A percentile compares a stretch with the other conserved stretches of the same genome.
Evolutionary conservation across 2,113 vertebrate genomes (phyloP).

Genomic region (Poeciliopsis turrubarensis): DNA sequence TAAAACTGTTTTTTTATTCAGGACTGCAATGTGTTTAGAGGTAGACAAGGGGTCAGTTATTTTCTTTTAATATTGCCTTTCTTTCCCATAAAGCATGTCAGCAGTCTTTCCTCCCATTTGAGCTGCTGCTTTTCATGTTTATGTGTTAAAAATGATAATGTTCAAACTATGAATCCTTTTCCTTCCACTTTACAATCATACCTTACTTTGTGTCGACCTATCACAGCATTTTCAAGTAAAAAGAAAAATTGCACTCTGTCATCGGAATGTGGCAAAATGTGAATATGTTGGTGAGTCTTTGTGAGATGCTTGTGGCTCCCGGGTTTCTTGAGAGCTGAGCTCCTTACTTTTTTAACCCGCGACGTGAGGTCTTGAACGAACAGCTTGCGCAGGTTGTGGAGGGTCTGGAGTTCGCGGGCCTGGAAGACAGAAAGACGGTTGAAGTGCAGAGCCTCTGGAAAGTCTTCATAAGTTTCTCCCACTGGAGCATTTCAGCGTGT

Average conservation of each 20-base stretch:
- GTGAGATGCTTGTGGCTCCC: background rate
- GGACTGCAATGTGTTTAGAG: too few species aligned
- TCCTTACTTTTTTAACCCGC: constrained; percentile 91
- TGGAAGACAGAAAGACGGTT: constrained; percentile 50
- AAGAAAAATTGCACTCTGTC: too few species aligned
- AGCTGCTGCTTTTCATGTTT: background rate
- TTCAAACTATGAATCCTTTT: background rate
- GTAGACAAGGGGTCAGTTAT: background rate
- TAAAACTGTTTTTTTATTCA: too few species aligned
- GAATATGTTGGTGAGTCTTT: background rate
- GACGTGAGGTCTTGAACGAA: constrained; percentile 96
- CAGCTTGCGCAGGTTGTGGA: constrained; percentile 96
- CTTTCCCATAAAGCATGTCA: background rate
- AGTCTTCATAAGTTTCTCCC: background rate
- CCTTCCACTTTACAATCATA: background rate
- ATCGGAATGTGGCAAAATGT: background rate
- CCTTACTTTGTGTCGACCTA: background rate
- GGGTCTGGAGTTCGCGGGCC: constrained; percentile 95
- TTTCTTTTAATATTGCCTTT: background rate
- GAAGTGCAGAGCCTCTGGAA: background rate
- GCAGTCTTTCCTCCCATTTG: too few species aligned
- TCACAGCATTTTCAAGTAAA: too few species aligned
- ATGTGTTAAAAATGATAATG: too few species aligned
- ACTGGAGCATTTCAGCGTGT: background rate
- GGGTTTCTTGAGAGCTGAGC: background rate